Evolutionary conservation across 2,113 vertebrate genomes (phyloP).

Genomic region (Nyctibius bracteatus): DNA sequence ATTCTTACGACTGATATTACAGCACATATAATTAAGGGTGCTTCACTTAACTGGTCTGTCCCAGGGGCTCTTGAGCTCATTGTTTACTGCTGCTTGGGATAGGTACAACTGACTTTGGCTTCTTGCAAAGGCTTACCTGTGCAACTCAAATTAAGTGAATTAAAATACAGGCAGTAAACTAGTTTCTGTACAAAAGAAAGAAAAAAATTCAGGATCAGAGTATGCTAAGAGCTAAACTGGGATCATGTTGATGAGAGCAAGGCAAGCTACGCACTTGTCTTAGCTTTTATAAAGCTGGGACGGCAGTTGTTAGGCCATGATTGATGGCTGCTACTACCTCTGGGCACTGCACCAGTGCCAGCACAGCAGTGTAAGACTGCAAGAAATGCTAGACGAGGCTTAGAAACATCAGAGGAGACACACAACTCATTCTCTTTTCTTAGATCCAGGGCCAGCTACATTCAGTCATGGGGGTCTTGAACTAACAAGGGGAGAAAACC

Average conservation of each 20-base stretch:
- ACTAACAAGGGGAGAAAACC: not conserved
- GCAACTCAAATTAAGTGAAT: not conserved
- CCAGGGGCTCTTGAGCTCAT: not conserved
- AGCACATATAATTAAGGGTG: not conserved
- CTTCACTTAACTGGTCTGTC: not conserved
- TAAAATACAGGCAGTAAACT: not conserved
- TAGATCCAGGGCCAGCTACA: constrained; percentile 10
- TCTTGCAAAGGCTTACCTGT: not conserved
- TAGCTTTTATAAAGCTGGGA: not conserved
- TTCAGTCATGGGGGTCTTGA: not conserved
- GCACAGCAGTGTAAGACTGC: not conserved
- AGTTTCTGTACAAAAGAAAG: not conserved
- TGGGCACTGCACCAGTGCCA: not conserved
- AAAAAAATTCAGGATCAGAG: not conserved
- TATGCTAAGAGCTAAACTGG: not conserved
- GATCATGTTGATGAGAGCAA: not conserved
- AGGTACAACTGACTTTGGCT: not conserved
- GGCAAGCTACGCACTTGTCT: not conserved
- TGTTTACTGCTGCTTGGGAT: not conserved
- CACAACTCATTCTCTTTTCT: not conserved
- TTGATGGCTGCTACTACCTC: not conserved
- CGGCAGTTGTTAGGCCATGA: not conserved
- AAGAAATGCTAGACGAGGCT: not conserved
- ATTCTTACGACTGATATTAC: not conserved
- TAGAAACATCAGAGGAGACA: not conserved